These are phyloP conservation scores for Nicator chloris DNA, from an alignment of 2,113 vertebrate species.

Conservation along the genomic window DNA sequence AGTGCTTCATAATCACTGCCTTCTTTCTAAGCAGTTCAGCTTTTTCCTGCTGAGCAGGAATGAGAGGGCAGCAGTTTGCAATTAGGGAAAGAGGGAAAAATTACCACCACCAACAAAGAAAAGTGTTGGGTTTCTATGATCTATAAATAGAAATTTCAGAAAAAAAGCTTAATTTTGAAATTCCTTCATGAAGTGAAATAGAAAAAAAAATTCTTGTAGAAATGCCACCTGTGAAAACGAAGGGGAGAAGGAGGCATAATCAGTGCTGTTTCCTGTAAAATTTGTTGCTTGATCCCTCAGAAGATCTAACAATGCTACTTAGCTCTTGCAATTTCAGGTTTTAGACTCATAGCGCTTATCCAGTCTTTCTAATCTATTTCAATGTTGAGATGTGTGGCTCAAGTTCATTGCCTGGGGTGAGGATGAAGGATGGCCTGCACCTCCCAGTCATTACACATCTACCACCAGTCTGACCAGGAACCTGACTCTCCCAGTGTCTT, in stretches of 20 bases:
- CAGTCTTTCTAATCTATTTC: not conserved
- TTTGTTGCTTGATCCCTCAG: not conserved
- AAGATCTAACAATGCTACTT: not conserved
- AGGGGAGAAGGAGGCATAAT: not conserved
- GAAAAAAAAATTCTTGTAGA: not conserved
- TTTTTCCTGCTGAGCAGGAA: not conserved
- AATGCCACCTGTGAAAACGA: not conserved
- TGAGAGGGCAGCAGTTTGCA: not conserved
- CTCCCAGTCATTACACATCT: not conserved
- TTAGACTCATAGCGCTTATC: not conserved
- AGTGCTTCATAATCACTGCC: not conserved
- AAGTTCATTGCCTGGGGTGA: not conserved
- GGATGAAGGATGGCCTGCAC: not conserved
- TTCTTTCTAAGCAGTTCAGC: not conserved
- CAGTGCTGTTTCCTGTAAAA: not conserved
- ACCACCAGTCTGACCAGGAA: not conserved
- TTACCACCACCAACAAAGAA: not conserved
- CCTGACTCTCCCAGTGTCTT: not conserved
- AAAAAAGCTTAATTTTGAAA: not conserved
- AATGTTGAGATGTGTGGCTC: not conserved
- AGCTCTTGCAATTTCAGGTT: not conserved
- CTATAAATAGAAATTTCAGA: not conserved
- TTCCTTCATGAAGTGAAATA: not conserved
- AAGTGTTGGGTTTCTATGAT: not conserved
- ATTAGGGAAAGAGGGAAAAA: not conserved